Evolutionary conservation across 2,797 vertebrate genomes (phyloP), one percentile per base, ranked within the genome.

Genomic region (Pachyuromys duprasi): DNA sequence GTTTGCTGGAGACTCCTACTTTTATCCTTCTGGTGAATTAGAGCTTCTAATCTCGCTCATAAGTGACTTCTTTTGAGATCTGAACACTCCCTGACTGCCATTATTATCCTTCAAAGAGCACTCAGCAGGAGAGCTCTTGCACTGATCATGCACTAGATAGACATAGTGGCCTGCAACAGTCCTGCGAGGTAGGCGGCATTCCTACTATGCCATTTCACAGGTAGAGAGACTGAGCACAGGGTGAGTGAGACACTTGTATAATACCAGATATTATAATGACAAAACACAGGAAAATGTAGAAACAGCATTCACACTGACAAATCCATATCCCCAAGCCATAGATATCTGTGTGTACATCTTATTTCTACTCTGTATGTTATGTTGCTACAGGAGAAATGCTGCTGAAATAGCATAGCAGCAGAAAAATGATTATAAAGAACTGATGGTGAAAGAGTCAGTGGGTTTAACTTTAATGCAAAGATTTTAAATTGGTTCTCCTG

Each of bases 91-190:
- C 20, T 83, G 31, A 45, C 72, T 65, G n/a, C 15, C 63, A 57
- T 53, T 36, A 45, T 86, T 70, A 92, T 31, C 42, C 60, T 80
- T 79, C 2, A 33, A 91, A 94, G 81, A 90, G 80, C 84, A 49
- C 55, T 70, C 36, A 63, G 11, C 69, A 65, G 82, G 91, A 72
- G 22, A 69, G 33, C 69, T 86, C 78, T 49, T 28, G 63, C 14
- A 53, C 2, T 45, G 60, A 93, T 8, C 63, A 72, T 28, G 72
- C 36, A 95, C 31, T 62, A 39, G 8, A 45, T 17, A 22, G 3
- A 14, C 28, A 24, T 14, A 33, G 15, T 28, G 70, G 39, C 22
- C 22, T 67, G 81, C 60, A 63, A 12, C 2, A 49, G 33, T 8
- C 63, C 63, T 65, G 8, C 2, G 89, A 49, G 67, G n/a, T 14